phyloP scores from a whole-genome alignment of 2,888 invertebrate species.

The Corbicula japonica region DNA sequence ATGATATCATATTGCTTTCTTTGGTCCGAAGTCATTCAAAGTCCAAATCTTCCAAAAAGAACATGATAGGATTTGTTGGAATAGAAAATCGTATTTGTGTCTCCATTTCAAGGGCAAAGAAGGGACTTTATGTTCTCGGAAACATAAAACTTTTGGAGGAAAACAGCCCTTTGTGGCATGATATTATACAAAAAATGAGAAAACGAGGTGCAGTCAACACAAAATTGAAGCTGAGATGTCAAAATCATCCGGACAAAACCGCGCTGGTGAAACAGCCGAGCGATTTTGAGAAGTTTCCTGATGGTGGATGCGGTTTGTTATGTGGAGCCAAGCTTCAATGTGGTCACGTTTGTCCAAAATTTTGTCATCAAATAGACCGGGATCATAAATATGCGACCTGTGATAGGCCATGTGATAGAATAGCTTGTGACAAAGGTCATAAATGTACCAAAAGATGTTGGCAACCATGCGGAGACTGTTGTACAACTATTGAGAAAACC shows the following conservation, averaged over 20 bases:
- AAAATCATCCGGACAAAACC: conserved; percentile 71
- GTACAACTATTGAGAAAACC: conserved; percentile 64
- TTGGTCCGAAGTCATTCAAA: conserved; percentile 82
- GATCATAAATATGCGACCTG: conserved; percentile 87
- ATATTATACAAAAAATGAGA: conserved; percentile 64
- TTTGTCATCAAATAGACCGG: conserved; percentile 86
- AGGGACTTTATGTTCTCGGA: conserved; percentile 84
- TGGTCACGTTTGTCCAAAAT: conserved; percentile 57
- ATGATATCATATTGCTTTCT: conserved; percentile 85
- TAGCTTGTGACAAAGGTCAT: conserved; percentile 85
- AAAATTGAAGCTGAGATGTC: conserved; percentile 70
- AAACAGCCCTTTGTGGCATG: conserved; percentile 63
- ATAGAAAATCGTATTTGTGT: conserved; percentile 84
- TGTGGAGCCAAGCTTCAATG: conserved; percentile 68
- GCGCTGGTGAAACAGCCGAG: conserved; percentile 37
- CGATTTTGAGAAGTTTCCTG: conserved; percentile 71
- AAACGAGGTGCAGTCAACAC: conserved; percentile 34
- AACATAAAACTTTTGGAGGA: conserved; percentile 73
- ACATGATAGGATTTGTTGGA: conserved; percentile 82
- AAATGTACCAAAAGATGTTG: conserved; percentile 87
- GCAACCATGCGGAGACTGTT: conserved; percentile 85
- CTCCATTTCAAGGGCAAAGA: conserved; percentile 84
- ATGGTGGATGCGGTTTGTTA: conserved; percentile 74
- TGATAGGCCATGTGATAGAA: conserved; percentile 68
- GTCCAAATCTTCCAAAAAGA: background rate